Evolutionary conservation across 2,888 invertebrate species (phyloP), one percentile per base, ranked within the genome.

Genomic region (Aleiodes alternator): DNA sequence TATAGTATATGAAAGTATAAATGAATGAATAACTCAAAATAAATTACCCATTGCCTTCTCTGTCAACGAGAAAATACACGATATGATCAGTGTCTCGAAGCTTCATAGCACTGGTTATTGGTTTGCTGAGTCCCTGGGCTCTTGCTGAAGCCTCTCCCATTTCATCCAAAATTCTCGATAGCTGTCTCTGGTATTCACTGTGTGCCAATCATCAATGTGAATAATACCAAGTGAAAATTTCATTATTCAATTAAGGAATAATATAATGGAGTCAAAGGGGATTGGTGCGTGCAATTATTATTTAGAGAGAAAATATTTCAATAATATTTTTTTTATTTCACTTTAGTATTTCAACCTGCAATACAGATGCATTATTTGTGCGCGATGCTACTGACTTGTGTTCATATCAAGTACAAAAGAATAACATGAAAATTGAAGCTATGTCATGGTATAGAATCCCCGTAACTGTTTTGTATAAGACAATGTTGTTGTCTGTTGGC

Each of bases 131-230:
- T 1, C 94, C 94, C 89, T 96, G 96, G 4, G 95, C 95, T 16
- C 89, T 87, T 0, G 95, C 94, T 3, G 96, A 96, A 73, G 93
- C 92, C 86, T 93, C 92, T 0, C 96, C 96, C 85, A 96, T 91
- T 8, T 90, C 90, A 87, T 96, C 94, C 43, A 96, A 90, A 61
- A 95, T 90, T 84, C 92, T 92, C 0, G 92, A 90, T 80, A 94
- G 90, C 85, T 92, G 92, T 66, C 91, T 90, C 80, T 92, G 92
- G 78, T 91, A 91, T 87, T 94, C 92, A 89, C 93, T 55, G 55
- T 16, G 14, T 55, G 16, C 14, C 9, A 2, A n/a, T 6, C 6
- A 55, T 55, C 6, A 55, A 16, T 55, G 8, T 55, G 8, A n/a
- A 14, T 55, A 55, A 23, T 23, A 23, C 23, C 23, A 23, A 16